Conservation (phyloP, 2,888 invertebrate genomes). For the Archaeoteleia sp. region DNA sequence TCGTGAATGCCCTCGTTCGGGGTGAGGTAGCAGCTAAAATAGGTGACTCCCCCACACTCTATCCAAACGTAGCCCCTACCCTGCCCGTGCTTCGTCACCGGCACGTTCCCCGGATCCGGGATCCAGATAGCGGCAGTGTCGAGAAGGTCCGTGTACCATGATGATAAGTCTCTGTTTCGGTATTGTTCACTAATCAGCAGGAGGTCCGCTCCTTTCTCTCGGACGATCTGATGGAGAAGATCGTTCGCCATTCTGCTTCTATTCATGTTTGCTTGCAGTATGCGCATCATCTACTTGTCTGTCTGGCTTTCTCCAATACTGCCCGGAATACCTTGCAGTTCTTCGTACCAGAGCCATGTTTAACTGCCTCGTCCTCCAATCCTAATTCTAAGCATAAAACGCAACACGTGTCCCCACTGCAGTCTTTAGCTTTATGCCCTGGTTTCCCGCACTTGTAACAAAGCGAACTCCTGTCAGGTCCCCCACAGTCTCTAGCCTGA, state of each 20-base stretch:
- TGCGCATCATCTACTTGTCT: no score
- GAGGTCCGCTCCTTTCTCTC: conserved; percentile 18
- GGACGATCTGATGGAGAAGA: no score
- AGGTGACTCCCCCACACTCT: conserved; percentile 1
- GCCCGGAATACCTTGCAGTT: no score
- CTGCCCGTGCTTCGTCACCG: background rate
- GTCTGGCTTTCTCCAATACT: no score
- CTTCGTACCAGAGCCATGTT: conserved; percentile 27
- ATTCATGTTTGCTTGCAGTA: conserved; percentile 46
- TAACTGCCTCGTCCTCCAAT: background rate
- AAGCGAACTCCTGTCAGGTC: conserved; percentile 4
- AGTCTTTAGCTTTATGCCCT: conserved; percentile 11
- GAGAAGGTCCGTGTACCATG: conserved; percentile 27
- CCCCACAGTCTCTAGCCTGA: conserved; percentile 10
- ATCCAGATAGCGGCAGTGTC: conserved; percentile 43
- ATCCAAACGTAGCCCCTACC: conserved; percentile 35
- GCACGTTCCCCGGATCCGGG: background rate
- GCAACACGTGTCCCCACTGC: background rate
- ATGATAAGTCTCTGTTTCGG: background rate
- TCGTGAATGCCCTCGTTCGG: background rate
- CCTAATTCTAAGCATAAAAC: background rate
- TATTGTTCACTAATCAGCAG: conserved; percentile 48
- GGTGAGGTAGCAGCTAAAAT: conserved; percentile 10
- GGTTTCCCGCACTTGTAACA: conserved; percentile 10
- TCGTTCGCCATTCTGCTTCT: conserved; percentile 27